Base-by-base conservation (phyloP, 2,113 vertebrate genomes). In the Sinocyclocheilus rhinocerous region DNA sequence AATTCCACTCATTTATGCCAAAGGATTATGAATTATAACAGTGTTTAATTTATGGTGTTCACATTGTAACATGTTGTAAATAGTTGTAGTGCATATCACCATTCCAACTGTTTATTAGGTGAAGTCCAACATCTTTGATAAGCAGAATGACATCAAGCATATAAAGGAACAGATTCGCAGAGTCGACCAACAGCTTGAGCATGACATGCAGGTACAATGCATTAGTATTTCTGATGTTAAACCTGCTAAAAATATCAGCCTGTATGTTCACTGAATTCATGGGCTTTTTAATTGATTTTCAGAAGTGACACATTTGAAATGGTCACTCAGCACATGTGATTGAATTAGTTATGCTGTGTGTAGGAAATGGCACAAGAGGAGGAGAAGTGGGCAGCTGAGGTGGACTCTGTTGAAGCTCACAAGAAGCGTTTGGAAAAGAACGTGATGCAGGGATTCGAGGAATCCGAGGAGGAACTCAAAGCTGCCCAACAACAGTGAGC, bases 131-230 rank as follows among this genome's bases (percentile, higher is more conserved):
- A 90, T 95, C 45, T 67, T 88, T 22, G 94, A 96, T 88, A 95
- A 95, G 88, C 83, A 89, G 57, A 95, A 94, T 3, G 94, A 95
- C 87, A 78, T 94, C 26, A 95, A 95, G 79, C 93, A 92, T 80
- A 70, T 95, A 65, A 94, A 88, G 86, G 94, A 95, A 86, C 93
- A 95, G 90, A 94, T 95, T 79, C 91, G 94, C 26, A 95, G 92
- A 76, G 84, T 95, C 79, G 95, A 96, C 36, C 93, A 95, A 26
- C 90, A 89, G 42, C 67, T 93, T 84, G 94, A 94, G 50, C 81
- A 73, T 26, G 91, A 91, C 52, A 91, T 93, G 90, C 93, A 95
- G 94, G 95, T 94, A 92, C 0, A 42, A 69, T 55, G 39, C 24
- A 75, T 6, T 24, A 24, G 18, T 3, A 15, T 24, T 78, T 85